Conservation (phyloP, 1,140 invertebrate genomes). For the Brachionus asplanchnoidis region DNA sequence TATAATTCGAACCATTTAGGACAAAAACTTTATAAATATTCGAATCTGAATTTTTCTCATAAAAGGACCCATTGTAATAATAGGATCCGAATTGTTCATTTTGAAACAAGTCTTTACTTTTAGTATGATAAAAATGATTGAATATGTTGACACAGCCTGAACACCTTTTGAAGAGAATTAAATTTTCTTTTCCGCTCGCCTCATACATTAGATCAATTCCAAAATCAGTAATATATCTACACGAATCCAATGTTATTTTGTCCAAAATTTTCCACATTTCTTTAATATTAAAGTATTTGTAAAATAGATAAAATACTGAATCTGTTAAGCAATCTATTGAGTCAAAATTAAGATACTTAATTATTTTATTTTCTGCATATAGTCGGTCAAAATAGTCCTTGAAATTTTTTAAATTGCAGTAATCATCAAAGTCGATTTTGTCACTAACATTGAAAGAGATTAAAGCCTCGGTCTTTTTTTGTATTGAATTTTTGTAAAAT, state of each 20-base stretch:
- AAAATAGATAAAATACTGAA: background rate
- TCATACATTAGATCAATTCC: background rate
- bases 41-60: background rate
- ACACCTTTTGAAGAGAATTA: background rate
- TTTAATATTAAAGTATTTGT: background rate
- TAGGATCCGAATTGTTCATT: background rate
- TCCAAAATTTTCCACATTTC: slow-evolving; percentile 2
- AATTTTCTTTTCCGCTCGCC: background rate
- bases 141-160: background rate
- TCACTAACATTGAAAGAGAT: background rate
- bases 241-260: background rate
- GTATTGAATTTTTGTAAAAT: slow-evolving; percentile 4
- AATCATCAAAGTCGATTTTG: background rate
- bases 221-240: slow-evolving; percentile 1
- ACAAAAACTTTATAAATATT: background rate
- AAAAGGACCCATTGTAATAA: background rate
- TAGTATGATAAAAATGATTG: background rate
- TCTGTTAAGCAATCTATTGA: background rate
- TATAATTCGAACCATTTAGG: background rate
- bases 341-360: slow-evolving; percentile 6
- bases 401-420: slow-evolving; percentile 23
- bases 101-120: background rate
- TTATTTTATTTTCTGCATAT: background rate
- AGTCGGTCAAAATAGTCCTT: background rate
- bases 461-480: slow-evolving; percentile 8